phyloP scores from a whole-genome alignment of 2,888 invertebrate genomes.

The Meliscaeva auricollis region DNA sequence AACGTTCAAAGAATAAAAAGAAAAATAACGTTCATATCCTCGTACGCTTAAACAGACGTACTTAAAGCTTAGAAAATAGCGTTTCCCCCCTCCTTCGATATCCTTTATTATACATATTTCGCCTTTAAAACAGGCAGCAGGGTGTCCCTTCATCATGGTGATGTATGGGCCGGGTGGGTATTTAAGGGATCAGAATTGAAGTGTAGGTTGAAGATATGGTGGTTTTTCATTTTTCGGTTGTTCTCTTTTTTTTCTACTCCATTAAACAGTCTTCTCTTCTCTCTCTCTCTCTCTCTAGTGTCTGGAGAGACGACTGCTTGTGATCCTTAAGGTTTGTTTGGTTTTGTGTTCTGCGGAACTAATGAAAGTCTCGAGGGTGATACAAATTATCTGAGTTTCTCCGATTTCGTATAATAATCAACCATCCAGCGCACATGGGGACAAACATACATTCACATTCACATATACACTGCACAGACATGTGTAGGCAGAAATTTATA shows the following conservation, averaged over 20 bases:
- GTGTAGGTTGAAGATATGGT: neutral
- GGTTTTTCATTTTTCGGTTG: constrained; percentile 24
- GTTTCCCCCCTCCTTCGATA: neutral
- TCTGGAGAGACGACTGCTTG: neutral
- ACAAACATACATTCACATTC: neutral
- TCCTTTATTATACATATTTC: neutral
- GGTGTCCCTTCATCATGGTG: constrained; percentile 7
- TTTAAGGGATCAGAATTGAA: constrained; percentile 50
- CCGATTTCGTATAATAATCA: constrained; percentile 38
- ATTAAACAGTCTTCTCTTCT: constrained; percentile 4
- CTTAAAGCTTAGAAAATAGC: constrained; percentile 1
- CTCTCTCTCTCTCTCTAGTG: neutral
- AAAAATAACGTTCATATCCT: neutral
- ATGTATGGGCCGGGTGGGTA: neutral
- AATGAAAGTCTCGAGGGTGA: constrained; percentile 58
- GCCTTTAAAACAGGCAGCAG: constrained; percentile 3
- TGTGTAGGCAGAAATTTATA: neutral
- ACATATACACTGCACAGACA: neutral
- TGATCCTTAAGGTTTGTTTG: constrained; percentile 36
- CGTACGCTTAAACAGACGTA: neutral
- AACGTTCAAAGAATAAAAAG: constrained; percentile 37
- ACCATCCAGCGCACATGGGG: constrained; percentile 3
- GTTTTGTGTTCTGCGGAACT: constrained; percentile 35
- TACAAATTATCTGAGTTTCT: constrained; percentile 43
- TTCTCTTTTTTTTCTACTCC: constrained; percentile 28